Evolutionary conservation across 2,113 vertebrate species (phyloP), one percentile per base, ranked within the genome.

Genomic region (Garra rufa): DNA sequence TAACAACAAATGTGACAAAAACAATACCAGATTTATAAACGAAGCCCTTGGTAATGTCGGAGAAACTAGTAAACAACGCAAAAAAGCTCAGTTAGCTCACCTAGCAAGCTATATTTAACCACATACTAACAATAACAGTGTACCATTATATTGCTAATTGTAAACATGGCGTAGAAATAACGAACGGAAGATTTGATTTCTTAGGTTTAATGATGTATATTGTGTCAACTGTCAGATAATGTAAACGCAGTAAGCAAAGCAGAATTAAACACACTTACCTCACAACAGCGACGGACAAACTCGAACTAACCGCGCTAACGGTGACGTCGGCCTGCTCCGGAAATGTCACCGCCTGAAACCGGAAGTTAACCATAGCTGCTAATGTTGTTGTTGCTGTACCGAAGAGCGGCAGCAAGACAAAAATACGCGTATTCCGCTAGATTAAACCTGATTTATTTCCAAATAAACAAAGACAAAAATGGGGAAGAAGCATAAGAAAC

Each of bases 401-500:
- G 52, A 61, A 14, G 24, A 48, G n/a, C 4, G 14, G 57, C 3
- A 6, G 24, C 6, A 2, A 7, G 15, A 61, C 11, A 28, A 3
- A 0, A 0, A 21, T 17, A 48, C 3, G 24, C 73, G 9, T 1
- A 76, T n/a, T 50, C 9, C 9, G 3, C 67, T 4, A 50, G n/a
- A 50, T 30, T 15, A 46, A n/a, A 41, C 19, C 28, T 0, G 38
- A 8, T 67, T 44, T 24, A 21, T 34, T 41, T 2, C 1, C 4
- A n/a, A 15, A 8, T 19, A 28, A 50, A 48, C 46, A 65, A 75
- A 41, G 8, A 28, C 50, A 24, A 14, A 34, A 28, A 99, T 99
- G 98, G 98, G 97, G 15, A 99, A 99, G 90, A 99, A 99, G 82
- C 97, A 99, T 86, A 99, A 99, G 91, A 99, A 97, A 9, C 95